Base-by-base conservation (phyloP, 2,113 vertebrate genomes). In the Donacobius atricapilla region DNA sequence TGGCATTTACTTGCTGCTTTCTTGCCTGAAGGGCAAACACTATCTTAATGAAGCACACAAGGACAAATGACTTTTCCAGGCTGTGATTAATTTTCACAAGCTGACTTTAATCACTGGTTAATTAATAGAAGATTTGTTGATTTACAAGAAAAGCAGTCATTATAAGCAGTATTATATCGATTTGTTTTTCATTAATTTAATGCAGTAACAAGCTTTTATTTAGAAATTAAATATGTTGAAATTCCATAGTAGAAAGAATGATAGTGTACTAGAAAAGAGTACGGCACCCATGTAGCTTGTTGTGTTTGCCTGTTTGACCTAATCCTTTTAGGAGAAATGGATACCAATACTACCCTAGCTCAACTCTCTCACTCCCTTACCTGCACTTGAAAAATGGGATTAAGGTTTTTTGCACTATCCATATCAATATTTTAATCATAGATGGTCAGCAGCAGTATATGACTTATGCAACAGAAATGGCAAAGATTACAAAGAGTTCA, bases 81-180 rank as follows among this genome's bases (percentile, higher is more conserved):
- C 97, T 98, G 97, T 97, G 98, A 98, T 98, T 98, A 98, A 98
- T 98, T 98, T 97, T 98, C 97, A 97, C 97, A 98, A 97, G 97
- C 97, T 98, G 97, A 98, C 98, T 98, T 98, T 99, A 99, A 99
- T 98, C 98, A 98, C 98, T 97, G 95, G 96, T 98, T 99, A 99
- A 99, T 99, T 99, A 99, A 99, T 98, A 98, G 98, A 98, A 98
- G 98, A 98, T 98, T 98, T 97, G 96, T 97, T 95, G 96, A 97
- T 98, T 98, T 98, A 98, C 95, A 97, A 98, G 98, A 98, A 98
- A 98, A 98, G 60, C 90, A 95, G 97, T 97, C 97, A 98, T 98
- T 98, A 94, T 94, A 98, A 98, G 97, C 97, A 97, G 95, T 89
- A 97, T 97, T 97, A 96, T 97, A 98, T 98, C 18, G 94, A 98